These are phyloP conservation scores for Scophthalmus maximus DNA, from an alignment of 2,113 vertebrate species.

Conservation along the genomic window DNA sequence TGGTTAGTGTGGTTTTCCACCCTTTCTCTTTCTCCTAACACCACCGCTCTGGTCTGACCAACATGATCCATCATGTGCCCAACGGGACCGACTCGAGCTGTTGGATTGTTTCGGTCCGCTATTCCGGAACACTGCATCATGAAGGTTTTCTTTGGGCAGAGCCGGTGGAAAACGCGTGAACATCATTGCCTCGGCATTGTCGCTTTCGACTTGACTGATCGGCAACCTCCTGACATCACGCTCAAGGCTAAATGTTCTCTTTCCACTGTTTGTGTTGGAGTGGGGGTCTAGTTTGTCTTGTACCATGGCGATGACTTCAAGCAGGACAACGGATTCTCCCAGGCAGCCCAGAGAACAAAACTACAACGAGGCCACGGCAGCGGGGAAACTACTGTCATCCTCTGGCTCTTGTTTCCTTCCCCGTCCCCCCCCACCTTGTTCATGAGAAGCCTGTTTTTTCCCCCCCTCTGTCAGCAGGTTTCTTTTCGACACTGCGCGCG, in stretches of 20 bases:
- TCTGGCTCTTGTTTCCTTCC: constrained; percentile 26
- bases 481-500: background rate
- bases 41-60: constrained; percentile 18
- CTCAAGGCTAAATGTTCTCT: constrained; percentile 39
- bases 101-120: too few species aligned
- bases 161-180: constrained; percentile 22
- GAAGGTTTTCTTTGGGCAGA: constrained; percentile 7
- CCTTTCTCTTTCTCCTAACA: constrained; percentile 42
- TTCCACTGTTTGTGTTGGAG: constrained; percentile 61
- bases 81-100: too few species aligned
- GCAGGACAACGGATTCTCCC: constrained; percentile 18
- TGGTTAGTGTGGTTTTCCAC: constrained; percentile 70
- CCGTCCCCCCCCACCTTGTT: constrained; percentile 19
- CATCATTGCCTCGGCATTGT: constrained; percentile 8
- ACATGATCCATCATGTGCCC: constrained; percentile 2
- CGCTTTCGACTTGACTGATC: constrained; percentile 43
- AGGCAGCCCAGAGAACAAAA: constrained; percentile 20
- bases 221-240: constrained; percentile 8
- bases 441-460: too few species aligned
- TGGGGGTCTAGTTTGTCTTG: constrained; percentile 24
- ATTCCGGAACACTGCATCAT: background rate
- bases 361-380: constrained; percentile 25
- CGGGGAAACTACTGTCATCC: constrained; percentile 41
- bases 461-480: background rate
- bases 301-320: constrained; percentile 36